A percentile compares a stretch with the other conserved stretches of the same genome.
Evolutionary conservation across 2,888 invertebrate species (phyloP).

Genomic region (Melikaiella ostensackeni): DNA sequence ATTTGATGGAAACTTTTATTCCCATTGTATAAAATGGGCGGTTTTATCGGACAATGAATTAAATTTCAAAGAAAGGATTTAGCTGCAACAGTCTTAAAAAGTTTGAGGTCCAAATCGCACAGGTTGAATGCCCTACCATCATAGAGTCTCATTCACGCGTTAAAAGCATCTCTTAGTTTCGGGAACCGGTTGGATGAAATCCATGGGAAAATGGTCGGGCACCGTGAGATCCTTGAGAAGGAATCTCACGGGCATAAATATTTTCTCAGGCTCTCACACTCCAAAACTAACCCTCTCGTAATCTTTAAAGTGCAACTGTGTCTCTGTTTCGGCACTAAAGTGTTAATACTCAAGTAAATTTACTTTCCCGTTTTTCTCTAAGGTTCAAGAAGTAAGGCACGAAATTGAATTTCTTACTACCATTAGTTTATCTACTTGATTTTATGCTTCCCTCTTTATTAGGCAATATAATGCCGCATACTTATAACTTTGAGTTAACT

Average conservation of each 20-base stretch:
- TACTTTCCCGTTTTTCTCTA: not conserved
- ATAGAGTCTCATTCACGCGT: slow-evolving; percentile 63
- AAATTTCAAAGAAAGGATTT: slow-evolving; percentile 17
- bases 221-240: slow-evolving; percentile 61
- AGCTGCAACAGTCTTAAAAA: slow-evolving; percentile 15
- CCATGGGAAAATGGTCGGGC: slow-evolving; percentile 66
- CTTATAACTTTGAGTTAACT: no score
- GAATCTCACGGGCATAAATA: slow-evolving; percentile 37
- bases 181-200: slow-evolving; percentile 67
- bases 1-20: not conserved
- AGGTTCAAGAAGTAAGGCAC: not conserved
- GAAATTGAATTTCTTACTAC: not conserved
- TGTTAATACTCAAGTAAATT: slow-evolving; percentile 18
- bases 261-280: slow-evolving; percentile 29
- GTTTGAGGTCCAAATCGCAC: slow-evolving; percentile 55
- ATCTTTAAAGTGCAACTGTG: slow-evolving; percentile 33
- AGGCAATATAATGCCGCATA: no score
- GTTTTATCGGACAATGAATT: slow-evolving; percentile 1
- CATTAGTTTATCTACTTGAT: not conserved
- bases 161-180: slow-evolving; percentile 64
- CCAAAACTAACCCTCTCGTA: slow-evolving; percentile 26
- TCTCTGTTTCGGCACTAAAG: slow-evolving; percentile 21
- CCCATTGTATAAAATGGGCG: not conserved
- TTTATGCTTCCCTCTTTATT: not conserved
- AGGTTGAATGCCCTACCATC: slow-evolving; percentile 63